Evolutionary conservation across 2,888 invertebrate species (phyloP), one percentile per base, ranked within the genome.

Genomic region (Druceiella hillmani): DNA sequence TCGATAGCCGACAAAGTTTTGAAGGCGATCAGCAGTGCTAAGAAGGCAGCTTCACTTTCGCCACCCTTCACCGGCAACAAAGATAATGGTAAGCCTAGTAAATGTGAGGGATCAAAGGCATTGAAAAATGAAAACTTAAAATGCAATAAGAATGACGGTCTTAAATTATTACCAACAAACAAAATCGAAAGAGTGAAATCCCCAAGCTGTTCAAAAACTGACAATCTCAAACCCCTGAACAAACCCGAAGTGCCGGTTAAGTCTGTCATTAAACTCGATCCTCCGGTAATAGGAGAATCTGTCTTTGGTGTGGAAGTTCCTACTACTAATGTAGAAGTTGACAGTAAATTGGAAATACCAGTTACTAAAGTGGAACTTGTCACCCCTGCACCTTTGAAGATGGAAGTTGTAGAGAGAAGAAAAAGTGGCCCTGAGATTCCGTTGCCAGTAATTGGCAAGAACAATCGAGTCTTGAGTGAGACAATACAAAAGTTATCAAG

Each of bases 1-100:
- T 78, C 79, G 43, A 79, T 79, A 49, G 78, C 78, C 1, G 79
- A 79, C 47, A 78, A 77, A 52, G 67, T 79, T 3, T 61, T 79
- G 1, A 75, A 77, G 53, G 78, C 77, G 4, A 74, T 63, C 58
- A 77, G 64, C 59, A 78, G 65, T 57, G 78, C 66, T 47, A 78
- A 66, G 56, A 62, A 36, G 58, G 66, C 61, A 50, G 60, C 64
- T 43, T 75, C 62, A 35, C 70, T 60, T 71, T 75, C 63, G 16
- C 70, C 64, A 31, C 70, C 61, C 6, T 66, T 62, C 1, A n/a
- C n/a, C n/a, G n/a, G n/a, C n/a, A n/a, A n/a, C n/a, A n/a, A n/a
- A n/a, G n/a, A n/a, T n/a, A n/a, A n/a, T n/a, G n/a, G n/a, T n/a
- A n/a, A n/a, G n/a, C n/a, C n/a, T n/a, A n/a, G n/a, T n/a, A n/a